phyloP scores from a whole-genome alignment of 2,888 invertebrate species.

The Priocnemis perturbator region DNA sequence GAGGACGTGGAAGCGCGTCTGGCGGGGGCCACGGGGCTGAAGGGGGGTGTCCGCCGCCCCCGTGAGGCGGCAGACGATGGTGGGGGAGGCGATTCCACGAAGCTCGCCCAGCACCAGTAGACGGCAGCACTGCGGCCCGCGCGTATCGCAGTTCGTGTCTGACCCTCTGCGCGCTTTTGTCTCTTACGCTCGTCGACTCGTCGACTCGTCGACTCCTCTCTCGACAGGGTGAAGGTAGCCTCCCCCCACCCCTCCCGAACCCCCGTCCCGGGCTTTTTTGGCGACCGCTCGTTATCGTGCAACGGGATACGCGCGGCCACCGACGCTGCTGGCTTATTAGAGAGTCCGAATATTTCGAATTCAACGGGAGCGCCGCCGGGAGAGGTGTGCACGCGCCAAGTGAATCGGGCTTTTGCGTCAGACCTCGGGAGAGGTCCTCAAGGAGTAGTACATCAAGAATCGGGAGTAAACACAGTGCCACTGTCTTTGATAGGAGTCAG shows the following conservation, averaged over 20 bases:
- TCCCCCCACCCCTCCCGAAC: constrained; percentile 29
- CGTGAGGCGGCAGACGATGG: constrained; percentile 67
- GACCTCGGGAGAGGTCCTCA: no score
- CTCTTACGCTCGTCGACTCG: constrained; percentile 49
- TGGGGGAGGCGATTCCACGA: constrained; percentile 64
- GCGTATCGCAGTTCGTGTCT: constrained; percentile 70
- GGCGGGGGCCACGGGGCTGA: constrained; percentile 40
- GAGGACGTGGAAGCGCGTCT: constrained; percentile 47
- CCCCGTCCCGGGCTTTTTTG: constrained; percentile 19
- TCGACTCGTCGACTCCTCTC: constrained; percentile 40
- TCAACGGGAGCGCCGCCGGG: no score
- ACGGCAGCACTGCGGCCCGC: constrained; percentile 75
- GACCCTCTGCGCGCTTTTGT: constrained; percentile 55
- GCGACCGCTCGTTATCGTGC: constrained; percentile 15
- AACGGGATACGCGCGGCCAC: constrained; percentile 8
- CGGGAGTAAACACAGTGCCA: no score
- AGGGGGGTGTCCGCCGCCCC: constrained; percentile 25
- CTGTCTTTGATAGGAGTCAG: neutral
- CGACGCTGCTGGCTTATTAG: neutral
- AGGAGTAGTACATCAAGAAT: no score
- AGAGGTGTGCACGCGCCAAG: no score
- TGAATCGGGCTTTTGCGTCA: no score
- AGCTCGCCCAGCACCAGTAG: constrained; percentile 68
- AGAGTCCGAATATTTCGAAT: no score
- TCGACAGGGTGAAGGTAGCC: constrained; percentile 53